Conservation (phyloP, 2,888 invertebrate species). For the Monopis laevigella region DNA sequence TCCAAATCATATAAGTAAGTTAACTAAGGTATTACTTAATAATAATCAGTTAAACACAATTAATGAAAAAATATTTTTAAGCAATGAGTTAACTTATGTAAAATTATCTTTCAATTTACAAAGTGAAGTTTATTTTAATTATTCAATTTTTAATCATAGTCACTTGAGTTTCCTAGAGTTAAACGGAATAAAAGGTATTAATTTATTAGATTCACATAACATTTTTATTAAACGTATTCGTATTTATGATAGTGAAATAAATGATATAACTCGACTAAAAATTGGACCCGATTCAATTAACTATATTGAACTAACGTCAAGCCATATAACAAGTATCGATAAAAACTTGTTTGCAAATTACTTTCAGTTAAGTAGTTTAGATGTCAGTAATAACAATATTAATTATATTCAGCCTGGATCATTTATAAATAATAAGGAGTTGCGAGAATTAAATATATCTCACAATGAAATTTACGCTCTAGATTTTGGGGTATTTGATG, state of each 20-base stretch:
- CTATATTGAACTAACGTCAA: not conserved
- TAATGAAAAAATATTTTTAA: not conserved
- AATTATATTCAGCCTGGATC: constrained; percentile 7
- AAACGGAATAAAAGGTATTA: constrained; percentile 1
- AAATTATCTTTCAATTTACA: constrained; percentile 1
- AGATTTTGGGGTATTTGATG: constrained; percentile 2
- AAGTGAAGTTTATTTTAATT: not conserved
- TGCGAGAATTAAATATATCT: not conserved
- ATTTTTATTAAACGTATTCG: not conserved
- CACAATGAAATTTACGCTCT: not conserved
- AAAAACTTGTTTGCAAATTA: constrained; percentile 1
- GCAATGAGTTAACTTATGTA: not conserved
- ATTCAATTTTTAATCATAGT: not conserved
- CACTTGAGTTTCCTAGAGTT: not conserved
- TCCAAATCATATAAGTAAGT: too few species aligned
- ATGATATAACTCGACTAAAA: not conserved
- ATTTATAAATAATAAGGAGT: not conserved
- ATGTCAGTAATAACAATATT: constrained; percentile 2
- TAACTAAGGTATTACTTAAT: too few species aligned
- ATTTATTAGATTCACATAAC: not conserved
- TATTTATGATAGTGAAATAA: constrained; percentile 1
- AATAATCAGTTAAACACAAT: not conserved
- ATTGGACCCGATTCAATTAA: too few species aligned
- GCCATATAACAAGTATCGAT: not conserved
- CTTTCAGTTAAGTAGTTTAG: not conserved